Base-by-base conservation (phyloP, 2,888 invertebrate species). In the Leptinotarsa haldemani region DNA sequence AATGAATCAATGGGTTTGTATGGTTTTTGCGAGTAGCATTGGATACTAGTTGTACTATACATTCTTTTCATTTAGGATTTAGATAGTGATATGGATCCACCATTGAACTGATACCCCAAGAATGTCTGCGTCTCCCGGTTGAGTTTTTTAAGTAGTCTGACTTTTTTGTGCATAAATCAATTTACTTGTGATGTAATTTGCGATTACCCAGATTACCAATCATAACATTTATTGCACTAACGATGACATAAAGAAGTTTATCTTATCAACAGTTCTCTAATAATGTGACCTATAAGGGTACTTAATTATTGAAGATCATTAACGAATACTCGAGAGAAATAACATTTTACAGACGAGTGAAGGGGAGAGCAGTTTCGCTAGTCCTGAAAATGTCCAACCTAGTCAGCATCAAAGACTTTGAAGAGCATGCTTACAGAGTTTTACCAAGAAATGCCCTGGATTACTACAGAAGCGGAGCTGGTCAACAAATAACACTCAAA, bases 401-500 rank as follows among this genome's bases (percentile, higher is more conserved):
- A 47, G 84, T 85, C n/a, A 92, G 93, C 84, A 88, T 96, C 5
- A 89, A 90, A 65, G 97, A 97, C 86, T 93, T 94, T 80, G 95
- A 96, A 88, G 88, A 90, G 48, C 89, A 91, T 74, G 97, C 97
- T 0, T 80, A 89, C 22, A 85, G 87, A 1, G 84, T 90, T 50
- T 86, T 97, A 70, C 92, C 94, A 1, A 92, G 91, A 85, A 88
- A 88, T 78, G 92, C 93, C 4, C 88, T 93, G 69, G 97, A 96
- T 86, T 98, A 97, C 86, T 97, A 96, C 85, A 91, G 90, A 82
- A 94, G 94, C 85, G 97, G 97, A 0, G 95, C 97, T 0, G 95
- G 95, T 2, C 92, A 94, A 46, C 93, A 97, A 86, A 88, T 90
- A 75, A 94, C 95, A 1, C 87, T 97, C 70, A 85, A 85, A 15